Percentiles rank a stretch among this genome's conserved stretches.
phyloP scores from a whole-genome alignment of 1,140 invertebrate species.

The Aphidius ervi region DNA sequence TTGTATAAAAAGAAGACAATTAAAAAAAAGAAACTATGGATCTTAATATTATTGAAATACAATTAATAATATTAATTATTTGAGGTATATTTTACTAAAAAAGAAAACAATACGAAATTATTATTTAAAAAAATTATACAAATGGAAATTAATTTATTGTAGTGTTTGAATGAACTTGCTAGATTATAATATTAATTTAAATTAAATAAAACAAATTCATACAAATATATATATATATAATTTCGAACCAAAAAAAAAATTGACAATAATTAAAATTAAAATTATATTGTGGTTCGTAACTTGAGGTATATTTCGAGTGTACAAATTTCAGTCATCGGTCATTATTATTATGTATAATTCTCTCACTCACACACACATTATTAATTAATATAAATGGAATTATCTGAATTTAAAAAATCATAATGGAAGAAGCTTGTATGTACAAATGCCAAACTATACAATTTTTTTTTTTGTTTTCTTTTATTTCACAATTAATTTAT shows the following conservation, averaged over 20 bases:
- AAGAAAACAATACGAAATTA: too few relatives aligned
- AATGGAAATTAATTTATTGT: too few relatives aligned
- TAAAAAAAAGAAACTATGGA: too few relatives aligned
- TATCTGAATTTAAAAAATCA: slow-evolving; percentile 12
- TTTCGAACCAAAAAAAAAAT: neutral
- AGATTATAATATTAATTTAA: too few relatives aligned
- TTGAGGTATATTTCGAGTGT: slow-evolving; percentile 26
- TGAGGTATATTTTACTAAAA: too few relatives aligned
- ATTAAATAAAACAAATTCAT: too few relatives aligned
- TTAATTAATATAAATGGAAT: slow-evolving; percentile 5
- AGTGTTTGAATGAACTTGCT: too few relatives aligned
- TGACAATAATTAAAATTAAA: slow-evolving; percentile 5
- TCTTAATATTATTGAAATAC: too few relatives aligned
- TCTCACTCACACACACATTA: slow-evolving; percentile 13
- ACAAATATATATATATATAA: too few relatives aligned
- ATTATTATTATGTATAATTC: neutral
- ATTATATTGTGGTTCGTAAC: slow-evolving; percentile 3
- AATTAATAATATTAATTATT: too few relatives aligned
- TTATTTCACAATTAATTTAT: slow-evolving; percentile 3
- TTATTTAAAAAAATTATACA: too few relatives aligned
- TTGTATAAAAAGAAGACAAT: too few relatives aligned
- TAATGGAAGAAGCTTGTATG: slow-evolving; percentile 21
- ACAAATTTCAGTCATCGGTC: slow-evolving; percentile 23
- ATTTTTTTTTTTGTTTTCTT: neutral
- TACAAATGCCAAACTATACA: slow-evolving; percentile 20